Conservation (phyloP, 1,140 invertebrate genomes). For the Maconellicoccus hirsutus region DNA sequence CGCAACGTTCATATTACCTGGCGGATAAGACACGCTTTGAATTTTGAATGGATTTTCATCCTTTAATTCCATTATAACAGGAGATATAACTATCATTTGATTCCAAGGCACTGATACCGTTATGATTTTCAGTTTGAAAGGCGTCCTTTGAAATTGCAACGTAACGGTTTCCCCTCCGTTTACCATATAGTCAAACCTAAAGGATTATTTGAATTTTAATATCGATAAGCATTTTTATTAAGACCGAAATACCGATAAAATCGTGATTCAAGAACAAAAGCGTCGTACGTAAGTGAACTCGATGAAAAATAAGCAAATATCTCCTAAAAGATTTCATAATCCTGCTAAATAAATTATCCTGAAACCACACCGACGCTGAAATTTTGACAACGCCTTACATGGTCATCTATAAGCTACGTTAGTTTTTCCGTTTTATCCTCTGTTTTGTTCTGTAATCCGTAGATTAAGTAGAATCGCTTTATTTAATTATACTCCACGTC, state of each 20-base stretch:
- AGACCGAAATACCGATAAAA: no score
- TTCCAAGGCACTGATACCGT: conserved; percentile 92
- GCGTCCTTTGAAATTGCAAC: conserved; percentile 85
- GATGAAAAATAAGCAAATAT: neutral
- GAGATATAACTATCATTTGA: conserved; percentile 80
- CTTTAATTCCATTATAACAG: conserved; percentile 72
- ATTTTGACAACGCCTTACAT: neutral
- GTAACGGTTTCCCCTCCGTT: conserved; percentile 98
- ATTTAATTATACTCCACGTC: neutral
- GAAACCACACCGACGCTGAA: neutral
- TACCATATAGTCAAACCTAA: conserved; percentile 94
- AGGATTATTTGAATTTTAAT: conserved; percentile 23
- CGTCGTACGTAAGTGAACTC: neutral
- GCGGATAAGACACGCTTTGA: neutral
- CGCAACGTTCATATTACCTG: no score
- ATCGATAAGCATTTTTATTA: no score
- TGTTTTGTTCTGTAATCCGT: conserved; percentile 1
- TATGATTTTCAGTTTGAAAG: conserved; percentile 72
- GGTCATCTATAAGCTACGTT: neutral
- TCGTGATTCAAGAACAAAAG: neutral
- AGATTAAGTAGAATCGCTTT: neutral
- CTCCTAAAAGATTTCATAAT: neutral
- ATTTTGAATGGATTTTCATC: conserved; percentile 42
- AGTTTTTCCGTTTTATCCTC: neutral
- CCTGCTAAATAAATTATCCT: neutral